Conservation (phyloP, 1,140 invertebrate species). For the Macrobrachium nipponense region DNA sequence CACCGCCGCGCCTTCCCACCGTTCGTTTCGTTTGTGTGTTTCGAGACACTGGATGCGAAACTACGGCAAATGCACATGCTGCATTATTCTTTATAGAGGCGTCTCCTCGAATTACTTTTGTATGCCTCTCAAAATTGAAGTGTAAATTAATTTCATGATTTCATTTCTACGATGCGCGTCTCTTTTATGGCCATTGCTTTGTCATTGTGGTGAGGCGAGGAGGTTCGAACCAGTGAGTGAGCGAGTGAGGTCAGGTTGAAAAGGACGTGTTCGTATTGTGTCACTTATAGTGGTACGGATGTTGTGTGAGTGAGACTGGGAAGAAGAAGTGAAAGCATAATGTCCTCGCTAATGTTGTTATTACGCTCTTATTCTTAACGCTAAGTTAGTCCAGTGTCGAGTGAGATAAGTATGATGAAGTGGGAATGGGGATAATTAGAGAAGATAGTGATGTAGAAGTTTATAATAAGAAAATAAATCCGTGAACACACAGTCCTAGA, state of each 20-base stretch:
- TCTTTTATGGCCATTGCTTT: too few species aligned
- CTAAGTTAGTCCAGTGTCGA: background rate
- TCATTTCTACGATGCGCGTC: too few species aligned
- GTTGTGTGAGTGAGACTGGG: conserved; percentile 8
- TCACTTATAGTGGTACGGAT: background rate
- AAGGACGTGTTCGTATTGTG: too few species aligned
- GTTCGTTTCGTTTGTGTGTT: conserved; percentile 1
- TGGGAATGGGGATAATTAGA: background rate
- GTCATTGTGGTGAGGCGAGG: too few species aligned
- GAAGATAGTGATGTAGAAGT: too few species aligned
- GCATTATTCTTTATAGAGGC: too few species aligned
- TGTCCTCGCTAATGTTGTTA: conserved; percentile 16
- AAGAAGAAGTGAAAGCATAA: conserved; percentile 22
- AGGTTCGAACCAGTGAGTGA: too few species aligned
- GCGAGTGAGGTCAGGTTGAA: too few species aligned
- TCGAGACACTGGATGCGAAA: too few species aligned
- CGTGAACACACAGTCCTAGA: too few species aligned
- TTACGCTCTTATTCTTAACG: background rate
- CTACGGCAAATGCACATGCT: too few species aligned
- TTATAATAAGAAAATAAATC: too few species aligned
- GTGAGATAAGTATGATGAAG: conserved; percentile 6
- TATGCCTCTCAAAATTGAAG: background rate
- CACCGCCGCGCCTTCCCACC: conserved; percentile 4
- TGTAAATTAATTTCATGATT: background rate
- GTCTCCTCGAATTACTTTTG: background rate